Evolutionary conservation across 2,113 vertebrate genomes (phyloP).

Genomic region (Psephotus haematonotus): DNA sequence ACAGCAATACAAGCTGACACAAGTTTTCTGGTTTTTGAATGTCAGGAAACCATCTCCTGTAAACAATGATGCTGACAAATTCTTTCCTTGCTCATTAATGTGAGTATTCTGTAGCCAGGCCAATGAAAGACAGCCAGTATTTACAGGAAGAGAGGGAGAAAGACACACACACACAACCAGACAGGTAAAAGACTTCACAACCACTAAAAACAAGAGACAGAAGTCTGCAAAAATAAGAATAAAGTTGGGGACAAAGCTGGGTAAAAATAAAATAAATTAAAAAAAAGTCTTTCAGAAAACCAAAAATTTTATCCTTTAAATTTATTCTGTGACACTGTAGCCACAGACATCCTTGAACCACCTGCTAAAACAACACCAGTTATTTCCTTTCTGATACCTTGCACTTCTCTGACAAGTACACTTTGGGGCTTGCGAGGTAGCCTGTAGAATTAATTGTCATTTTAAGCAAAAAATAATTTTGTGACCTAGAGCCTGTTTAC

Average conservation of each 20-base stretch:
- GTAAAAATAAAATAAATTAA: not conserved
- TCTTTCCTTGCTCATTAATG: not conserved
- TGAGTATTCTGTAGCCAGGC: not conserved
- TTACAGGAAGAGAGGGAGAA: conserved; percentile 32
- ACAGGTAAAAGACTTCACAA: conserved; percentile 47
- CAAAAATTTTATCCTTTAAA: not conserved
- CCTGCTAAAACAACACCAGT: not conserved
- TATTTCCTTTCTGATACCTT: not conserved
- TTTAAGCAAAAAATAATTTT: not conserved
- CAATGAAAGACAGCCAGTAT: not conserved
- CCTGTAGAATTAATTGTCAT: not conserved
- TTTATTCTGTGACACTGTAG: not conserved
- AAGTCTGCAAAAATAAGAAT: not conserved
- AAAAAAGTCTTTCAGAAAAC: not conserved
- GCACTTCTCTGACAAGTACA: not conserved
- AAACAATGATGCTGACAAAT: not conserved
- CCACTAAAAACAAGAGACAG: conserved; percentile 16
- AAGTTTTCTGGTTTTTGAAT: not conserved
- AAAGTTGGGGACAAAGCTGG: not conserved
- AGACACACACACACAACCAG: conserved; percentile 50
- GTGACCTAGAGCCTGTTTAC: not conserved
- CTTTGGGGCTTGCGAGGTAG: not conserved
- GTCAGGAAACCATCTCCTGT: not conserved
- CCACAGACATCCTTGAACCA: not conserved
- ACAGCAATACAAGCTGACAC: not conserved